phyloP scores from a whole-genome alignment of 2,113 vertebrate species.

The Callipepla squamata region DNA sequence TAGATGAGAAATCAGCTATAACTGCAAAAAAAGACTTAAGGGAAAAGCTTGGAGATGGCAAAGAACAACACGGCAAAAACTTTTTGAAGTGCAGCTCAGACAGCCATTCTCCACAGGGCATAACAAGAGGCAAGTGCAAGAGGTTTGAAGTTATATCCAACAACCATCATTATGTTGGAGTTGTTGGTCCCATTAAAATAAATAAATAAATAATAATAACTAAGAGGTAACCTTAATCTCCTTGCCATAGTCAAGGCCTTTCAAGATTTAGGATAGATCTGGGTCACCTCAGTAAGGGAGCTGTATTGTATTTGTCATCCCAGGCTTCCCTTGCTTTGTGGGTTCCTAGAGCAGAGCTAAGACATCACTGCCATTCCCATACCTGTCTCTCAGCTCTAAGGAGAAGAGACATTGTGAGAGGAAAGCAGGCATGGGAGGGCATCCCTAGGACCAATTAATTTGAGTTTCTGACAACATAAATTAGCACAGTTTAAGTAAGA shows the following conservation, averaged over 20 bases:
- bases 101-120: neutral
- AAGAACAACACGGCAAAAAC: neutral
- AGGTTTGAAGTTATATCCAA: neutral
- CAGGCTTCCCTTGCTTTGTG: neutral
- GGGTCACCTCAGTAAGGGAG: neutral
- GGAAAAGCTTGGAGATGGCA: neutral
- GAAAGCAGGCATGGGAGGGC: constrained; percentile 19
- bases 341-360: neutral
- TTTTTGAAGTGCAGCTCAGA: neutral
- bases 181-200: neutral
- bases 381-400: neutral
- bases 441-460: constrained; percentile 39
- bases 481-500: constrained; percentile 37
- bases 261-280: neutral
- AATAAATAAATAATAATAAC: neutral
- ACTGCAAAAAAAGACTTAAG: neutral
- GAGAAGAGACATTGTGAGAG: neutral
- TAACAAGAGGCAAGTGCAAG: neutral
- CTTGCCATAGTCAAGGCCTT: neutral
- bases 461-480: constrained; percentile 48
- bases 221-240: neutral
- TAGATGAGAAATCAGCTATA: neutral
- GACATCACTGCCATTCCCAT: neutral
- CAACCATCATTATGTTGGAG: neutral
- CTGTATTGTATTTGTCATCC: neutral